These are phyloP conservation scores for Lacerta agilis DNA, from an alignment of 2,797 vertebrate species.

Conservation along the genomic window DNA sequence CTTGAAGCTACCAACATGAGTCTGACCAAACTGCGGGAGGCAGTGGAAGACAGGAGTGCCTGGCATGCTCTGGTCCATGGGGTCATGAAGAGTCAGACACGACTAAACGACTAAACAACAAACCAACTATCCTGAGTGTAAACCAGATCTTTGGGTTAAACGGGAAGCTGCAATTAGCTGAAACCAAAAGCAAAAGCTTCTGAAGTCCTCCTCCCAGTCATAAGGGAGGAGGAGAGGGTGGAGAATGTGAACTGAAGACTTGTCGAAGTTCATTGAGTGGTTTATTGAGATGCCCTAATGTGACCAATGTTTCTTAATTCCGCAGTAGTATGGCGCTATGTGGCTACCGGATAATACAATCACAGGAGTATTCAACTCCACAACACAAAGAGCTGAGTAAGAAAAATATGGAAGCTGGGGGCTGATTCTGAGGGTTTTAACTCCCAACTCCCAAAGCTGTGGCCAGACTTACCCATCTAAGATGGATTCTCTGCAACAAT, in stretches of 20 bases:
- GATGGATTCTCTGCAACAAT: conserved; percentile 98
- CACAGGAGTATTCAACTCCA: not conserved
- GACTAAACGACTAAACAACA: no score
- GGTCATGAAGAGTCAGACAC: no score
- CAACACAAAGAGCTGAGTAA: not conserved
- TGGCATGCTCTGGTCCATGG: no score
- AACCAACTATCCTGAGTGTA: no score
- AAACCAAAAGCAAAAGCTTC: not conserved
- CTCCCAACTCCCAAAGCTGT: not conserved
- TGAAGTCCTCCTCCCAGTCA: not conserved
- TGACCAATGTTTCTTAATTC: not conserved
- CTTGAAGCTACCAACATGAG: no score
- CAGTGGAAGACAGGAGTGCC: no score
- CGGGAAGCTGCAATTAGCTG: not conserved
- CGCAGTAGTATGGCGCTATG: conserved; percentile 1
- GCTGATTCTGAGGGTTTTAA: no score
- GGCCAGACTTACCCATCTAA: conserved; percentile 90
- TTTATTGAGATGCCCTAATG: not conserved
- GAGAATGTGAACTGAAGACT: not conserved
- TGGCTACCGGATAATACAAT: not conserved
- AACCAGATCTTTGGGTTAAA: not conserved
- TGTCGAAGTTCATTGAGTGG: not conserved
- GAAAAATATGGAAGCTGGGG: no score
- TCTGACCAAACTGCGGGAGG: no score
- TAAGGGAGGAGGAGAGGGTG: not conserved